Evolutionary conservation across 2,113 vertebrate genomes (phyloP).

Genomic region (Lichenostomus cassidix): DNA sequence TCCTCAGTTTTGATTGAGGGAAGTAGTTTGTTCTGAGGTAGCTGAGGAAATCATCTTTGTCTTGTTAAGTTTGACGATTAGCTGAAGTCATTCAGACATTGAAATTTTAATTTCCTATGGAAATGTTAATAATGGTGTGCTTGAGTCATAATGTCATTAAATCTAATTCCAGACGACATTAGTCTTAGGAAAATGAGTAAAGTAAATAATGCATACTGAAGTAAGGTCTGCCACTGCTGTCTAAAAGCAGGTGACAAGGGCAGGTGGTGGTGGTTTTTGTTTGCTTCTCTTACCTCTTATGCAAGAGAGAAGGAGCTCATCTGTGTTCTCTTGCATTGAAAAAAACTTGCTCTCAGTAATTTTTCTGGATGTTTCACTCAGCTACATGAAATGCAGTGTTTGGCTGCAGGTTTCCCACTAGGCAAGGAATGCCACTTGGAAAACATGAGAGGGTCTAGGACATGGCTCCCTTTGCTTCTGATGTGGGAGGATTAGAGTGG

Average conservation of each 20-base stretch:
- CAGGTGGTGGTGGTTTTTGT: neutral
- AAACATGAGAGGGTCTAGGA: neutral
- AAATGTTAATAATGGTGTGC: conserved; percentile 52
- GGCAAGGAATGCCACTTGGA: neutral
- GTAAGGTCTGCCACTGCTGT: neutral
- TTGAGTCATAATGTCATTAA: conserved; percentile 57
- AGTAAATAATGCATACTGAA: conserved; percentile 40
- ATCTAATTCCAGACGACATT: conserved; percentile 32
- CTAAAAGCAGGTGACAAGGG: neutral
- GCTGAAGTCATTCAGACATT: conserved; percentile 45
- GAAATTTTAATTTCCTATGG: conserved; percentile 63
- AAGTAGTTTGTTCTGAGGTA: neutral
- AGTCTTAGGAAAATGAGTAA: conserved; percentile 18
- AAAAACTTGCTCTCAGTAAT: neutral
- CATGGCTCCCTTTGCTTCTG: neutral
- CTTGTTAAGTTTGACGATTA: conserved; percentile 9
- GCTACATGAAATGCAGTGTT: neutral
- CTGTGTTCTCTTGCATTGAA: neutral
- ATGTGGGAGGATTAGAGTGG: accelerated
- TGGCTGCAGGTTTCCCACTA: neutral
- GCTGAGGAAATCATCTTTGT: neutral
- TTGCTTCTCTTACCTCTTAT: neutral
- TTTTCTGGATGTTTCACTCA: neutral
- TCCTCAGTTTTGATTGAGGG: neutral
- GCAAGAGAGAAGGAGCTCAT: neutral